These are phyloP conservation scores for Dolichallabes microphthalmus DNA, from an alignment of 2,113 vertebrate species.

Conservation along the genomic window DNA sequence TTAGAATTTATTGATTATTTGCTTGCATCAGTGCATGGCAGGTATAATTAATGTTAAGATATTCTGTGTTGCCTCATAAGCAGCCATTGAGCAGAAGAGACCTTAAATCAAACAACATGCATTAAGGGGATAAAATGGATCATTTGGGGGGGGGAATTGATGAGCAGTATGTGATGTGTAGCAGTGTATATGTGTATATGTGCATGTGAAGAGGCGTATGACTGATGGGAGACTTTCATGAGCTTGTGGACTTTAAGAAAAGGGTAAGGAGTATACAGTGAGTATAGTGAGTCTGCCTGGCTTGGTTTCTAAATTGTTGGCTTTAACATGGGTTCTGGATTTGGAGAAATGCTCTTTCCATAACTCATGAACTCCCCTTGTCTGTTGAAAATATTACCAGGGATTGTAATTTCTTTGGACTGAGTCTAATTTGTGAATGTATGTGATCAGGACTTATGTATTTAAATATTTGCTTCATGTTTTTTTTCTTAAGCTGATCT, in stretches of 20 bases:
- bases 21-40: background rate
- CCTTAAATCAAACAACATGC: background rate
- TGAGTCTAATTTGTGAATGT: background rate
- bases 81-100: background rate
- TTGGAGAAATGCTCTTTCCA: background rate
- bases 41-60: background rate
- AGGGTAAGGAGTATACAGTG: background rate
- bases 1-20: background rate
- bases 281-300: background rate
- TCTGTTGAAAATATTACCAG: background rate
- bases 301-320: background rate
- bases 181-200: background rate
- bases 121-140: background rate
- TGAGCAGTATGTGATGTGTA: background rate
- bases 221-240: background rate
- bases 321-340: background rate
- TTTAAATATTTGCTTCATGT: background rate
- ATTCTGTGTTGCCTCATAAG: background rate
- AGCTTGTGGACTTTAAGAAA: conserved; percentile 15
- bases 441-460: background rate
- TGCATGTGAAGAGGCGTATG: background rate
- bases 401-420: background rate
- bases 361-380: background rate
- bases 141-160: background rate
- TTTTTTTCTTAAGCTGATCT: background rate